Base-by-base conservation (phyloP, 2,113 vertebrate species). In the Australoheros scitulus region DNA sequence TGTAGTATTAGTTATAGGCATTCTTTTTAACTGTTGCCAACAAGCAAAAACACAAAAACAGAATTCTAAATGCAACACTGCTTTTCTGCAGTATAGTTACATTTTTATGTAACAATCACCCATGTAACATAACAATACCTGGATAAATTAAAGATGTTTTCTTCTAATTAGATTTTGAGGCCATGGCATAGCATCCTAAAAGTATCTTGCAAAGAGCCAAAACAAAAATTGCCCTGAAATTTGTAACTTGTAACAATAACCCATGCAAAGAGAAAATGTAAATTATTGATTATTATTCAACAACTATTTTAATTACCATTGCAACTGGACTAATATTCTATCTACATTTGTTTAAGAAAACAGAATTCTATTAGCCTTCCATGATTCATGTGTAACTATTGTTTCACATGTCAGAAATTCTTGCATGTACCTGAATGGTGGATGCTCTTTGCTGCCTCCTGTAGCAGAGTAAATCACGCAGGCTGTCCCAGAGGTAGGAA, bases 361-460 rank as follows among this genome's bases (percentile, higher is more conserved):
- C 24, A 58, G 47, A 32, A 47, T 36, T 20, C 24, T 6, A 11
- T 58, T 50, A 60, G 57, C 20, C 10, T 82, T 50, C 8, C 18
- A 24, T 6, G 5, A 47, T 38, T 61, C 58, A 65, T 32, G 1
- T 78, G 8, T 36, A 11, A 61, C 10, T 52, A 29, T 32, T 55
- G 52, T 43, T 65, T 14, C 55, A 79, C 15, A 76, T 55, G 56
- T 89, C 29, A 64, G 65, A 68, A 3, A 57, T 8, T 15, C 3
- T 8, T 64, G 7, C 97, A 98, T 97, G 84, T 97, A 99, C 98
- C 98, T 98, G 95, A 64, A 80, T 20, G 32, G 93, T 93, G 90
- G 94, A 83, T 56, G 92, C 91, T 93, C 92, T 92, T 85, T 87
- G 91, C 87, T 92, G 95, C 87, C 93, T 95, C 93, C 95, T 91